Percentiles rank a stretch among this genome's conserved stretches.
These are phyloP conservation scores for Parochlus steinenii DNA, from an alignment of 2,888 invertebrate species.

Conservation along the genomic window DNA sequence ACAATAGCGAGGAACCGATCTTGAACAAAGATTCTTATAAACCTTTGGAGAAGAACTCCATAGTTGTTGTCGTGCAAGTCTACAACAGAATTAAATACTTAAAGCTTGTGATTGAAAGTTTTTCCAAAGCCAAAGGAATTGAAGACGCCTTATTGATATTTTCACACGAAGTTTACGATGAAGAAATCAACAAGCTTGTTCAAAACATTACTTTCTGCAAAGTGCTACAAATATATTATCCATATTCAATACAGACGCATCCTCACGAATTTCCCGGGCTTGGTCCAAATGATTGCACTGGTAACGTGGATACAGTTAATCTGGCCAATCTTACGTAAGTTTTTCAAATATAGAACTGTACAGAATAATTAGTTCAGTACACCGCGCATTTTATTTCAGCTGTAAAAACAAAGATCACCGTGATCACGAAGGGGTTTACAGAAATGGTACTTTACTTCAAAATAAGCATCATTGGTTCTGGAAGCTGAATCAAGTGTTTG, in stretches of 20 bases:
- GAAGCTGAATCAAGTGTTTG: slow-evolving; percentile 84
- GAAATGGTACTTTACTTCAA: slow-evolving; percentile 84
- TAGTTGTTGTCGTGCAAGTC: no score
- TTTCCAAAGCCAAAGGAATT: slow-evolving; percentile 66
- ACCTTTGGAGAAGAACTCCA: no score
- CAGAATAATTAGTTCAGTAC: no score
- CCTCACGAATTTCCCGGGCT: slow-evolving; percentile 75
- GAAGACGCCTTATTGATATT: slow-evolving; percentile 70
- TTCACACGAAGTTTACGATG: slow-evolving; percentile 79
- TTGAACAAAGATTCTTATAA: no score
- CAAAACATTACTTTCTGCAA: slow-evolving; percentile 77
- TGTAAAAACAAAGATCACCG: slow-evolving; percentile 78
- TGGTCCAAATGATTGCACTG: slow-evolving; percentile 73
- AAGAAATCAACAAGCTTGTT: slow-evolving; percentile 69
- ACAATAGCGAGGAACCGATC: no score
- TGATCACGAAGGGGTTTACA: slow-evolving; percentile 82
- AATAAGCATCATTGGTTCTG: slow-evolving; percentile 98
- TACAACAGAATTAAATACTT: no score
- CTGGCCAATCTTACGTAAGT: no score
- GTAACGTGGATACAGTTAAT: no score
- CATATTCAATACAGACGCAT: slow-evolving; percentile 79
- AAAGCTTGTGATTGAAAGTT: no score
- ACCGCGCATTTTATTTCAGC: slow-evolving; percentile 28
- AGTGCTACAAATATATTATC: slow-evolving; percentile 74
- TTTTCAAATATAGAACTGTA: no score